A percentile compares a stretch with the other conserved stretches of the same genome.
These are phyloP conservation scores for Gerosis bhagava DNA, from an alignment of 2,888 invertebrate genomes.

Conservation along the genomic window DNA sequence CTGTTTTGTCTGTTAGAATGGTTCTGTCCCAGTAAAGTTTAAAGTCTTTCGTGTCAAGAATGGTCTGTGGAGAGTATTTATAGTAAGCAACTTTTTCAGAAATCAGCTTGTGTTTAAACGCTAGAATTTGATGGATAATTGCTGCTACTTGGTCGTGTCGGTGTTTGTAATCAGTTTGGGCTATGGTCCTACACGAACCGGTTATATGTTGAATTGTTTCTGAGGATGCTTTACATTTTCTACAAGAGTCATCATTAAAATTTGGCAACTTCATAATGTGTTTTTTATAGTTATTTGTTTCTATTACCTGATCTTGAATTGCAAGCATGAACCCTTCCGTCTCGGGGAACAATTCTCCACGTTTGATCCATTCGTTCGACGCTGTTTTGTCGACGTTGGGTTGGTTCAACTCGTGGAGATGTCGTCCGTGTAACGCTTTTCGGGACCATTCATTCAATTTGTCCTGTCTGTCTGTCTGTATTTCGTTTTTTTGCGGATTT, in stretches of 20 bases:
- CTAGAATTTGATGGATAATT: no score
- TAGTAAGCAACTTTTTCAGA: no score
- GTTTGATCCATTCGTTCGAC: neutral
- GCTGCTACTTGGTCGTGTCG: no score
- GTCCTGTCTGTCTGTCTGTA: neutral
- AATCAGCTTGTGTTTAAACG: no score
- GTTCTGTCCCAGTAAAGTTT: no score
- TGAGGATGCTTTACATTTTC: neutral
- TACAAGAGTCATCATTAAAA: neutral
- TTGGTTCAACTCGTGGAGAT: neutral
- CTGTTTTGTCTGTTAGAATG: no score
- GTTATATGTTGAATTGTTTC: neutral
- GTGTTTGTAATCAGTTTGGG: no score
- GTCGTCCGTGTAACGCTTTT: neutral
- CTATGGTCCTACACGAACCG: no score
- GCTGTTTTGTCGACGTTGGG: neutral
- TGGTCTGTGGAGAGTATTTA: no score
- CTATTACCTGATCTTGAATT: constrained; percentile 7
- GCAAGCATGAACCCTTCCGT: constrained; percentile 31
- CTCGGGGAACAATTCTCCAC: constrained; percentile 26
- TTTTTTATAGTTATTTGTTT: neutral
- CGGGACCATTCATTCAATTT: neutral
- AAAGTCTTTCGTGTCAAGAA: no score
- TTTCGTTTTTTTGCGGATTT: no score
- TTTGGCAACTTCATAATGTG: neutral